Percentiles rank a stretch among this genome's conserved stretches.
These are phyloP conservation scores for Sinelater perroti DNA, from an alignment of 2,888 invertebrate species.

Conservation along the genomic window DNA sequence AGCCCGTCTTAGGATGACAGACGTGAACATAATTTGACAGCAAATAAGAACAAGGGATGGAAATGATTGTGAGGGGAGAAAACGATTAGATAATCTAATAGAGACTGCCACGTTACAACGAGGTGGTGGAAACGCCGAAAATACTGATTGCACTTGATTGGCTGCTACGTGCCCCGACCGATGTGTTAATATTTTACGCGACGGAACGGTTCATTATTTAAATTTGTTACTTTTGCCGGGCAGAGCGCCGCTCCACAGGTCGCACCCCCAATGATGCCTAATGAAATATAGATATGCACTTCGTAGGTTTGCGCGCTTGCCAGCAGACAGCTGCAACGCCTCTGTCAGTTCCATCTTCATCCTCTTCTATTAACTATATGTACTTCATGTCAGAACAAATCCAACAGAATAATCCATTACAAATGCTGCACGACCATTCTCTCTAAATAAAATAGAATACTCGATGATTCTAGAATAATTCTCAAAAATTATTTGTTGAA, in stretches of 20 bases:
- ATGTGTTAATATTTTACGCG: constrained; percentile 34
- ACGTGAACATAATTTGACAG: constrained; percentile 62
- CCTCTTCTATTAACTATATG: not conserved
- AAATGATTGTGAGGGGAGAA: constrained; percentile 57
- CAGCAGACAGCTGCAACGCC: too few species aligned
- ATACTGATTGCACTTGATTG: constrained; percentile 40
- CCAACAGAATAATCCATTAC: not conserved
- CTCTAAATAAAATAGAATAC: too few species aligned
- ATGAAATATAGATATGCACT: constrained; percentile 7
- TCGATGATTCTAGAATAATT: too few species aligned
- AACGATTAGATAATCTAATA: constrained; percentile 62
- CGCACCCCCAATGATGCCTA: not conserved
- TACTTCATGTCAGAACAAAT: not conserved
- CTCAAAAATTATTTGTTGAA: not conserved
- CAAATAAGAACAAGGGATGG: constrained; percentile 59
- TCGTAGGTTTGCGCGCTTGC: not conserved
- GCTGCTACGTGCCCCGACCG: constrained; percentile 33
- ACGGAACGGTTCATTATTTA: constrained; percentile 30
- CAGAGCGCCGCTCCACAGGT: constrained; percentile 26
- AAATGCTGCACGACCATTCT: too few species aligned
- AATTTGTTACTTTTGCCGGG: constrained; percentile 25
- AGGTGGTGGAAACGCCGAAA: constrained; percentile 40
- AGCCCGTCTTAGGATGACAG: constrained; percentile 59
- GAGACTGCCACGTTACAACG: constrained; percentile 53
- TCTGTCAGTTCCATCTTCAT: not conserved